Evolutionary conservation across 1,140 invertebrate species (phyloP), one percentile per base, ranked within the genome.

Genomic region (Cherax destructor): DNA sequence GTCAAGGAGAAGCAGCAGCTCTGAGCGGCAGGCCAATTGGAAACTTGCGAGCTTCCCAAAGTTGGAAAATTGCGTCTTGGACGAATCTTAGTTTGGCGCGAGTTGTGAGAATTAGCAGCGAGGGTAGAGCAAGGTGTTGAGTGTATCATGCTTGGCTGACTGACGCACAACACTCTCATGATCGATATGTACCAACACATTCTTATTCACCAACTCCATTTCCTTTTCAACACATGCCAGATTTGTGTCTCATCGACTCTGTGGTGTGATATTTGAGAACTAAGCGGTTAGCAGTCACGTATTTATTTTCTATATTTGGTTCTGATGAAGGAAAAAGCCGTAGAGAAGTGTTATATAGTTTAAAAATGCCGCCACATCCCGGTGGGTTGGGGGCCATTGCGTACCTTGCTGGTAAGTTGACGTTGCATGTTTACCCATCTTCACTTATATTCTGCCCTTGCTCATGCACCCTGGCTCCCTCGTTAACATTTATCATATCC

Each of bases 401-500:
- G 86, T 69, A 65, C 78, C 59, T 81, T 24, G 80, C 88, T 52
- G 30, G 81, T 84, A 90, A 90, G 88, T 90, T 90, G 88, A 72
- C 88, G 52, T 78, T 50, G 74, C 59, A 81, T 80, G 59, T 78
- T 69, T 56, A 24, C 16, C 59, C 50, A n/a, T 4, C 49, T 85
- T 72, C 41, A 50, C 18, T 11, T 47, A 16, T 1, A 56, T 56
- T 56, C 52, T 56, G 9, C 9, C 52, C 52, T 56, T 5, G 9
- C 52, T 56, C 52, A 10, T 56, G 9, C 52, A 56, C 9, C 13
- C 9, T 10, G 52, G 9, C 52, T 56, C 1, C 9, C 52, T 56
- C 1, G 13, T 9, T 1, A 56, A 56, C 13, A 56, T 1, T 56
- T 56, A 56, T 10, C 52, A 56, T 56, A 56, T 10, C 9, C 52